Base-by-base conservation (phyloP, 2,888 invertebrate genomes). In the Zeuzera pyrina region DNA sequence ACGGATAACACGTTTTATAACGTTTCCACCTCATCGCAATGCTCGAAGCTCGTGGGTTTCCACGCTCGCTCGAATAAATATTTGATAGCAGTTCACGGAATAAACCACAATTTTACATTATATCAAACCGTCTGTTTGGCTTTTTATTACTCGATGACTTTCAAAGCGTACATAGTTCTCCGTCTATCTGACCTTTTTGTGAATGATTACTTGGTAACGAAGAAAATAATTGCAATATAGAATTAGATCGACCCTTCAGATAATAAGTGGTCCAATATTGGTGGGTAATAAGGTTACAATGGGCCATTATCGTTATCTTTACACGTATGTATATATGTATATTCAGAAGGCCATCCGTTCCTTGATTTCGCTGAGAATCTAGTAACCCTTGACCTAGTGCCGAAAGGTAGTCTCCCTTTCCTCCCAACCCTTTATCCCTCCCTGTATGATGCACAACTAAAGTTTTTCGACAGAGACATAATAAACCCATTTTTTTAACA, bases 361-460 rank as follows among this genome's bases (percentile, higher is more conserved):
- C 43, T 38, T 43, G 44, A 40, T 45, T 46, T 38, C 43, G 41
- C 44, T 40, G 49, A 51, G 49, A 52, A 57, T 53, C 49, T 60
- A 51, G 47, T 60, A 67, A 67, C 66, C 66, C 66, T 68, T 69
- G 69, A 69, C 68, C 70, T 50, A 57, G 52, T 62, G 52, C 36
- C 46, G 40, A 47, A 45, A 53, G 52, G 51, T 42, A 45, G 44
- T 33, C 43, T 34, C 49, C 52, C 41, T 41, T 34, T 34, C 33
- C 42, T 36, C n/a, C n/a, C n/a, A n/a, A n/a, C n/a, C n/a, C n/a
- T n/a, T n/a, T n/a, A n/a, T n/a, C n/a, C n/a, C n/a, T n/a, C n/a
- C n/a, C n/a, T n/a, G n/a, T n/a, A n/a, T n/a, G n/a, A n/a, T n/a
- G n/a, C n/a, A n/a, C n/a, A n/a, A n/a, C n/a, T n/a, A n/a, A n/a